Conservation (phyloP, 2,113 vertebrate genomes). For the Oostethus manadensis region DNA sequence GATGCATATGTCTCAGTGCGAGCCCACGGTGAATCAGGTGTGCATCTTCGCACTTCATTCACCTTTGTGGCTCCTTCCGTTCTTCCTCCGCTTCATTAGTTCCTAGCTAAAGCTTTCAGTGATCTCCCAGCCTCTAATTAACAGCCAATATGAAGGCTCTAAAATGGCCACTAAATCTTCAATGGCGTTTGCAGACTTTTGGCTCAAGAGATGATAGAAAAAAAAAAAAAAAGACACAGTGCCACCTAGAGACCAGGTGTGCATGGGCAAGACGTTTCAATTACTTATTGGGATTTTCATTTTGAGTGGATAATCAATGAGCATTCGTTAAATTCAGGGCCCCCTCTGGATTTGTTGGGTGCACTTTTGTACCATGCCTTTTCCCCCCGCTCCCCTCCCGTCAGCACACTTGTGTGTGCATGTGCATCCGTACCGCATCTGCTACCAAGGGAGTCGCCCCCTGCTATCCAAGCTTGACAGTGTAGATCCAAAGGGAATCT, state of each 20-base stretch:
- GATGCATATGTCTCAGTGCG: conserved; percentile 27
- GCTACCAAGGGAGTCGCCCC: conserved; percentile 30
- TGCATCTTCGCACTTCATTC: conserved; percentile 36
- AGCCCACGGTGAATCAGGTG: conserved; percentile 20
- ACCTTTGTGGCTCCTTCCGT: conserved; percentile 31
- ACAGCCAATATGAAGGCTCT: conserved; percentile 61
- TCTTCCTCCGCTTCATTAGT: conserved; percentile 44
- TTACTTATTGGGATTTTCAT: conserved; percentile 4
- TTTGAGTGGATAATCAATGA: conserved; percentile 24
- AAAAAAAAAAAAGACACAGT: conserved; percentile 33
- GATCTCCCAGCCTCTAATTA: conserved; percentile 60
- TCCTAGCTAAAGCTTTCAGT: conserved; percentile 49
- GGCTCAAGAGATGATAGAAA: conserved; percentile 50
- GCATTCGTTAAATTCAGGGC: conserved; percentile 9
- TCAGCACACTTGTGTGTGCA: not conserved
- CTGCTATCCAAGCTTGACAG: conserved; percentile 39
- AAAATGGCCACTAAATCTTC: conserved; percentile 60
- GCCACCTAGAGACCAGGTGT: conserved; percentile 48
- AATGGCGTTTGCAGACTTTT: conserved; percentile 58
- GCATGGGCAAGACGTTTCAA: conserved; percentile 12
- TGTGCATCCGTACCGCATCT: conserved; percentile 2
- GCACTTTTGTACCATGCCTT: conserved; percentile 21
- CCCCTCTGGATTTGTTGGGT: not conserved
- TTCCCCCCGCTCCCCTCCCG: not conserved
- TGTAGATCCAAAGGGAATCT: conserved; percentile 56